phyloP scores from a whole-genome alignment of 2,888 invertebrate genomes.

The Scelioninae gen. 2 region DNA sequence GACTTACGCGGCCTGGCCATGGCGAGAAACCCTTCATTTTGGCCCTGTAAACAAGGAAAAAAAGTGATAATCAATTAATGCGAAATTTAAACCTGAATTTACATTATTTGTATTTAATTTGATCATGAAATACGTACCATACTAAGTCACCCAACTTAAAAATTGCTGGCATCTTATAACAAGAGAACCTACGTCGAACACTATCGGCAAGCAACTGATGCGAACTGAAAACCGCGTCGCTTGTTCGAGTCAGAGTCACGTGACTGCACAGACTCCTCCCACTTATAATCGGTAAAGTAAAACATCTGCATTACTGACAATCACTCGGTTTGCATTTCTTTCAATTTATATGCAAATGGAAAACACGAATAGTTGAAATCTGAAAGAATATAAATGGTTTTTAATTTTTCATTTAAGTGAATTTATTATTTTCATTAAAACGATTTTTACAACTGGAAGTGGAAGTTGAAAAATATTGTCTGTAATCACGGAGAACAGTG shows the following conservation, averaged over 20 bases:
- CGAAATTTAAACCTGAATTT: conserved; percentile 57
- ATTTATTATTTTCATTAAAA: too few relatives aligned
- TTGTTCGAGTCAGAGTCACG: conserved; percentile 42
- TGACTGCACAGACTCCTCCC: conserved; percentile 51
- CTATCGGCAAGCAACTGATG: conserved; percentile 74
- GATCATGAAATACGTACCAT: conserved; percentile 78
- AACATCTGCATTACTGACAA: too few relatives aligned
- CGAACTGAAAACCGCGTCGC: conserved; percentile 60
- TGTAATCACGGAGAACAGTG: too few relatives aligned
- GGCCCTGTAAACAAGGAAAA: conserved; percentile 84
- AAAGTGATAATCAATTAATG: background rate
- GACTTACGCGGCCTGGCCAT: conserved; percentile 98
- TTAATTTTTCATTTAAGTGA: too few relatives aligned
- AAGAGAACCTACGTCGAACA: conserved; percentile 59
- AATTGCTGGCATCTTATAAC: conserved; percentile 77
- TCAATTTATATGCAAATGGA: too few relatives aligned
- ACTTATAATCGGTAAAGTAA: conserved; percentile 20
- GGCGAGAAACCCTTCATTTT: conserved; percentile 98
- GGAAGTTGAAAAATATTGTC: too few relatives aligned
- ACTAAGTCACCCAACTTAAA: conserved; percentile 83
- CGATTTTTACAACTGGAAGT: too few relatives aligned
- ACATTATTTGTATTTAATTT: background rate
- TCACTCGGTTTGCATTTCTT: too few relatives aligned
- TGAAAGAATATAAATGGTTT: too few relatives aligned
- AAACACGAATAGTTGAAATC: too few relatives aligned